A percentile compares a stretch with the other conserved stretches of the same genome.
Conservation (phyloP, 2,113 vertebrate species). For the Cyrtonyx montezumae region DNA sequence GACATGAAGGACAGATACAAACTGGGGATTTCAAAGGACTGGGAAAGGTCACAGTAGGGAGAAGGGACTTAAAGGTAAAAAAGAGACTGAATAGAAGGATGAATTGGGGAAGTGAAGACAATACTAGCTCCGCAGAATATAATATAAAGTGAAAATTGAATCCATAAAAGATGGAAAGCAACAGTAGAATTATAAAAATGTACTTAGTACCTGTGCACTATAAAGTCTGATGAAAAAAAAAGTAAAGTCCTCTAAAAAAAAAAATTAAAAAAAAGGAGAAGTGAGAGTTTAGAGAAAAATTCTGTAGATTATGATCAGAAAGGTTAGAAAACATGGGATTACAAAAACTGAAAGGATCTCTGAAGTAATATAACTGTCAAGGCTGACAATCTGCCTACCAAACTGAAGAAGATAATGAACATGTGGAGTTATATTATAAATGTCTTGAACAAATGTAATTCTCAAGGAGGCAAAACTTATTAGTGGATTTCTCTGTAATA, state of each 20-base stretch:
- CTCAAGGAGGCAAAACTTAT: neutral
- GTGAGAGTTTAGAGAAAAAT: neutral
- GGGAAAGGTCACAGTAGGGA: conserved; percentile 48
- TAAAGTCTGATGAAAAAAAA: conserved; percentile 38
- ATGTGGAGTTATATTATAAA: conserved; percentile 34
- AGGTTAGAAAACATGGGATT: conserved; percentile 22
- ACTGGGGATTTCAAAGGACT: conserved; percentile 52
- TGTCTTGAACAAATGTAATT: neutral
- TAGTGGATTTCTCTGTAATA: neutral
- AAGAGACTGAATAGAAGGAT: conserved; percentile 33
- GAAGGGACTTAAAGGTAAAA: conserved; percentile 19
- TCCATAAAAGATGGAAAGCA: conserved; percentile 54
- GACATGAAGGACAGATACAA: conserved; percentile 35
- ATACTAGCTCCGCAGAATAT: conserved; percentile 56
- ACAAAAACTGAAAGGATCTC: neutral
- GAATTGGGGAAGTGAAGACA: conserved; percentile 48
- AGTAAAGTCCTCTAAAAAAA: conserved; percentile 21
- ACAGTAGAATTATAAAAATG: conserved; percentile 46
- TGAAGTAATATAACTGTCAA: conserved; percentile 52
- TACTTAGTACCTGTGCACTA: conserved; percentile 2
- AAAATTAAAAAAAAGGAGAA: neutral
- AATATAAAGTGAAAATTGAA: conserved; percentile 36
- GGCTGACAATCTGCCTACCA: conserved; percentile 17
- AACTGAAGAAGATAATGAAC: conserved; percentile 17
- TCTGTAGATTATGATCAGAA: conserved; percentile 26